Percentiles rank a stretch among this genome's conserved stretches.
Conservation (phyloP, 2,888 invertebrate species). For the Papilio gigon region DNA sequence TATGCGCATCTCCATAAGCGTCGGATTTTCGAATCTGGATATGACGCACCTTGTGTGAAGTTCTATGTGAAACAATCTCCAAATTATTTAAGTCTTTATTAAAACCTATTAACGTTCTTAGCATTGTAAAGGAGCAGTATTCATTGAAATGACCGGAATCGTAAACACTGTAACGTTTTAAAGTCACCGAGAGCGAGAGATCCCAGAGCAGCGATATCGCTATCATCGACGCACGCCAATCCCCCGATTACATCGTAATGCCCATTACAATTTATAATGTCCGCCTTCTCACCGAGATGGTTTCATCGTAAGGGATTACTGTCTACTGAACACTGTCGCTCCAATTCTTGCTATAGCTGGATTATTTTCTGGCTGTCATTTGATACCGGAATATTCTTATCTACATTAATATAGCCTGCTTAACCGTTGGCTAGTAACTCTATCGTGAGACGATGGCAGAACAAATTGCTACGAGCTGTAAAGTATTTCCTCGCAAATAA, state of each 20-base stretch:
- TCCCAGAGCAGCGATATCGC: slow-evolving; percentile 44
- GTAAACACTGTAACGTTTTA: slow-evolving; percentile 34
- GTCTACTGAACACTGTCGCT: background rate
- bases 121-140: too few relatives aligned
- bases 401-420: background rate
- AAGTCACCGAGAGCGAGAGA: slow-evolving; percentile 42
- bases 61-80: too few relatives aligned
- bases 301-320: slow-evolving; percentile 45
- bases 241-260: slow-evolving; percentile 46
- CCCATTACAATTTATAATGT: slow-evolving; percentile 47
- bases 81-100: too few relatives aligned
- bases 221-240: slow-evolving; percentile 47
- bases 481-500: slow-evolving; percentile 34
- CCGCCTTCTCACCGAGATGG: slow-evolving; percentile 41
- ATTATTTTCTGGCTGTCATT: slow-evolving; percentile 3
- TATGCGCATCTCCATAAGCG: background rate
- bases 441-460: slow-evolving; percentile 19
- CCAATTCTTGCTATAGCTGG: background rate
- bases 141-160: background rate
- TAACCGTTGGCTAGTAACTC: background rate
- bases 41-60: background rate
- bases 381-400: background rate
- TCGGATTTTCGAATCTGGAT: background rate
- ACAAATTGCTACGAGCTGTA: slow-evolving; percentile 33
- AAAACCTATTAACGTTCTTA: too few relatives aligned